Conservation (phyloP, 64 coral and sea anemone genomes). For the Actinia tenebrosa region DNA sequence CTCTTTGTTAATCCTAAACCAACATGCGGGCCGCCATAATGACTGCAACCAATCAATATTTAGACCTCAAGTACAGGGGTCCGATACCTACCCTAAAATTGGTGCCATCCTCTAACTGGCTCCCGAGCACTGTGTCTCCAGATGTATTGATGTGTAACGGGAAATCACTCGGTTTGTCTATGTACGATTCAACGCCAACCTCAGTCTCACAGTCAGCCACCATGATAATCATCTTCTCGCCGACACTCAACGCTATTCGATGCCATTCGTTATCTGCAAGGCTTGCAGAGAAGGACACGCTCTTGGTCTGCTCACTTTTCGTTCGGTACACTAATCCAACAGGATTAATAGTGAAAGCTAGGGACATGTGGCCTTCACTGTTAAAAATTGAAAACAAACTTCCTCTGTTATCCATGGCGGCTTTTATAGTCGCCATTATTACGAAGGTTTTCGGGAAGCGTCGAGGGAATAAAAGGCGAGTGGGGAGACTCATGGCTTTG, state of each 20-base stretch:
- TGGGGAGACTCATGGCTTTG: not conserved
- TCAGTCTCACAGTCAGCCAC: constrained; percentile 8
- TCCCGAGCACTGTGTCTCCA: constrained; percentile 13
- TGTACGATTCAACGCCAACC: not conserved
- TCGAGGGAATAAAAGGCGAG: constrained; percentile 27
- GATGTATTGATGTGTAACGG: constrained; percentile 2
- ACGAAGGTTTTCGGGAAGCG: constrained; percentile 36
- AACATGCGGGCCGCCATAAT: too few species aligned
- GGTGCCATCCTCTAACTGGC: not conserved
- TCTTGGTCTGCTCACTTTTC: constrained; percentile 3
- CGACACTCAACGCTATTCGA: constrained; percentile 36
- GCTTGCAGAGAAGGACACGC: constrained; percentile 1
- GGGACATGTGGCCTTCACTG: not conserved
- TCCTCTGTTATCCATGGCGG: constrained; percentile 27
- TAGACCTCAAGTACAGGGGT: too few species aligned
- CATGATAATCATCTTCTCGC: not conserved
- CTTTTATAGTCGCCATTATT: constrained; percentile 49
- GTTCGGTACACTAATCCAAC: constrained; percentile 48
- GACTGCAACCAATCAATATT: too few species aligned
- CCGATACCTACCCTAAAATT: not conserved
- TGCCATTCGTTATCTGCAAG: constrained; percentile 51
- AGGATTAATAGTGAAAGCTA: constrained; percentile 51
- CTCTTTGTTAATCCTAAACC: too few species aligned
- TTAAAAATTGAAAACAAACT: constrained; percentile 43
- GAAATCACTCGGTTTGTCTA: constrained; percentile 8